These are phyloP conservation scores for Acleris laterana DNA, from an alignment of 2,888 invertebrate species.

Conservation along the genomic window DNA sequence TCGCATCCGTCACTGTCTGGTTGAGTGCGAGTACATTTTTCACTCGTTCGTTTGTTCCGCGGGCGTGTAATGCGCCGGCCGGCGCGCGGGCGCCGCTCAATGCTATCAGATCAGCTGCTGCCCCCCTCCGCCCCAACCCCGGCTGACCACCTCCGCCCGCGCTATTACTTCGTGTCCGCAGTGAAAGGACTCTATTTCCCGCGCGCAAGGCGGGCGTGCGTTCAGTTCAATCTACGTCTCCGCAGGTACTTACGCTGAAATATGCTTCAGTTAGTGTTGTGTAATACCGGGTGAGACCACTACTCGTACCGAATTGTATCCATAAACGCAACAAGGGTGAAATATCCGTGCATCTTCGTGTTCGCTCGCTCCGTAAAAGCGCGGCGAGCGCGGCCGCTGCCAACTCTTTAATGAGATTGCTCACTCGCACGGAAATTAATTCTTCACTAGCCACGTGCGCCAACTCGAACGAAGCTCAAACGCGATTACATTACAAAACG, in stretches of 20 bases:
- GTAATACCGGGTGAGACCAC: too few species aligned
- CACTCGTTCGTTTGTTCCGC: not conserved
- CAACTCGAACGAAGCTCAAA: not conserved
- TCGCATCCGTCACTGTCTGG: constrained; percentile 5
- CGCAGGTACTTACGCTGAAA: too few species aligned
- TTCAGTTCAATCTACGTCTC: not conserved
- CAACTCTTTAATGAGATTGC: constrained; percentile 16
- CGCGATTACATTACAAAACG: not conserved
- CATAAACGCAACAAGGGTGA: too few species aligned
- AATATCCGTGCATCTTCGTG: not conserved
- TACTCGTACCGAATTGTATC: too few species aligned
- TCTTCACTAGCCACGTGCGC: constrained; percentile 1
- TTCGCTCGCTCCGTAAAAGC: too few species aligned
- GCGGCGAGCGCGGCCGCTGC: constrained; percentile 5
- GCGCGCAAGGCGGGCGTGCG: not conserved
- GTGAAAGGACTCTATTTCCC: constrained; percentile 8
- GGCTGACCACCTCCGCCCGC: not conserved
- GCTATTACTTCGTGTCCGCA: constrained; percentile 7
- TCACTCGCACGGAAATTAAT: constrained; percentile 17
- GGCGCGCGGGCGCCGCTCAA: constrained; percentile 2
- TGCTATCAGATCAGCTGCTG: not conserved
- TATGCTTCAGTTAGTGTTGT: too few species aligned
- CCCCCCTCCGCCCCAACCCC: not conserved
- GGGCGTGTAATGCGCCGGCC: not conserved
- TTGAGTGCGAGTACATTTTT: not conserved